Conservation (phyloP, 1,140 invertebrate species). For the Meloidogyne floridensis region DNA sequence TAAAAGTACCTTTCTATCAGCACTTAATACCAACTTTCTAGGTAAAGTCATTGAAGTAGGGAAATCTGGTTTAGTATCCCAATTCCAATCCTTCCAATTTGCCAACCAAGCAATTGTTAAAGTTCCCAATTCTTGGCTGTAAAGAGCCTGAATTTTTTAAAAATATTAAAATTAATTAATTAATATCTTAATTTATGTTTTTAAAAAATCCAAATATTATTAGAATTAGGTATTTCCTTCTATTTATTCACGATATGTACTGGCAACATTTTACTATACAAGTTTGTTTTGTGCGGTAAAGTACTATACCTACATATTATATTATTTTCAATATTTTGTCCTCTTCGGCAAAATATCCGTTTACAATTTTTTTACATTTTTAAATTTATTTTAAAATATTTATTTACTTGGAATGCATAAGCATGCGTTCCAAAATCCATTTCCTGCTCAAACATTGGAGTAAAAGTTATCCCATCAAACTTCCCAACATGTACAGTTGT, state of each 20-base stretch:
- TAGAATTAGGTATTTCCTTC: no score
- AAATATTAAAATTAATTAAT: background rate
- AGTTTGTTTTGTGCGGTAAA: no score
- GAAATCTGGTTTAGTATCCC: conserved; percentile 30
- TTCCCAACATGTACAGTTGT: conserved; percentile 24
- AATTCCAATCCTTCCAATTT: conserved; percentile 27
- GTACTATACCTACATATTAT: no score
- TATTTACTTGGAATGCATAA: conserved; percentile 32
- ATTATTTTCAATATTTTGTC: no score
- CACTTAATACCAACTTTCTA: conserved; percentile 14
- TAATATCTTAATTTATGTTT: background rate
- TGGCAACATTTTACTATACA: no score
- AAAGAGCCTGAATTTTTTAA: conserved; percentile 4
- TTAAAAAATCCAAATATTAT: no score
- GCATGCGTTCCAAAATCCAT: conserved; percentile 32
- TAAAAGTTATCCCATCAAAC: conserved; percentile 19
- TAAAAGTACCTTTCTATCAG: conserved; percentile 16
- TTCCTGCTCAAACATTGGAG: conserved; percentile 23
- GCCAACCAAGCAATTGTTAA: conserved; percentile 33
- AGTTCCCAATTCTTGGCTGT: conserved; percentile 1
- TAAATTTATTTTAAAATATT: background rate
- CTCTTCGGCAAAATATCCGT: background rate
- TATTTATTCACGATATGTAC: no score
- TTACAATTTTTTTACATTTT: background rate
- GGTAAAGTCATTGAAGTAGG: conserved; percentile 29